Evolutionary conservation across 2,113 vertebrate species (phyloP), one percentile per base, ranked within the genome.

Genomic region (Fregata magnificens): DNA sequence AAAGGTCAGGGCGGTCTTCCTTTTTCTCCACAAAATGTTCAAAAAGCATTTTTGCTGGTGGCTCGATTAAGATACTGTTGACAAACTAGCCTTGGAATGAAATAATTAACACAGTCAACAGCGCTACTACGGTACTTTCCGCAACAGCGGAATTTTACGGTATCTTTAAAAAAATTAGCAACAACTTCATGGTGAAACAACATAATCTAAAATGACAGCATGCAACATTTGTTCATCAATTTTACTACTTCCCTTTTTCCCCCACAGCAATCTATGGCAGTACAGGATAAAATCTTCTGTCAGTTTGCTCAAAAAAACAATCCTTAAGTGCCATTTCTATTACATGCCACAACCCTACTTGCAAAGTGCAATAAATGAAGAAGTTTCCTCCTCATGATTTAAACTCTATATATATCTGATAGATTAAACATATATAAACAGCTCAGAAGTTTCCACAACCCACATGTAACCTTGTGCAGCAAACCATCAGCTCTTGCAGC

Each of bases 161-260:
- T 91, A 52, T 76, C 97, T 97, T 96, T 70, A 73, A 92, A 96
- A 92, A 97, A 96, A 96, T 89, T 92, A 98, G 87, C 84, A 98
- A 86, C 69, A 96, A 96, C 80, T 96, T 97, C 93, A 98, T 17
- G 72, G 86, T 40, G 85, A 95, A 97, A 90, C 59, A 97, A 93
- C 82, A 36, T 98, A 98, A 98, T 97, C 85, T 94, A 93, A 97
- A 98, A 97, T 97, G 98, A 98, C 97, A 98, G 97, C 91, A 95
- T 79, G 82, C 63, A 98, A 97, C 96, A 96, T 97, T 97, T 98
- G 90, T 98, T 98, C 96, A 98, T 97, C 97, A 97, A 96, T 96
- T 97, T 94, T 95, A 78, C 42, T 89, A 95, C 93, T 97, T 97
- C 71, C 76, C 79, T 88, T 95, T 96, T 91, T 97, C 42, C 97